phyloP scores from a whole-genome alignment of 2,888 invertebrate genomes.

The Hymenopus coronatus region DNA sequence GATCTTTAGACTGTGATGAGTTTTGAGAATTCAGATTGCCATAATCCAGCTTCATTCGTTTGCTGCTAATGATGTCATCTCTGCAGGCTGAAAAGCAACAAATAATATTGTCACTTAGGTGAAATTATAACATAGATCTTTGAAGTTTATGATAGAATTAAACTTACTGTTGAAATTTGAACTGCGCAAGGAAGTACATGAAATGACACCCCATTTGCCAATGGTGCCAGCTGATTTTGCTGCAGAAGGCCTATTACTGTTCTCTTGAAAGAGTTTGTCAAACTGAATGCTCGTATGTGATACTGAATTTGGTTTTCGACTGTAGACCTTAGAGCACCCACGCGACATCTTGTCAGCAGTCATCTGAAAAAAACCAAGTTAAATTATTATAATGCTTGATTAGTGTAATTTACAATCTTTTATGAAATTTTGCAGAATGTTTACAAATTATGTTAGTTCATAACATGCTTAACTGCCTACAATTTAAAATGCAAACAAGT shows the following conservation, averaged over 20 bases:
- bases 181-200: constrained; percentile 85
- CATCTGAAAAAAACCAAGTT: background rate
- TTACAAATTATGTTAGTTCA: background rate
- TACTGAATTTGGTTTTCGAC: constrained; percentile 34
- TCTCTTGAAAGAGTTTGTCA: constrained; percentile 66
- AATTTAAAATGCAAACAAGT: too few species aligned
- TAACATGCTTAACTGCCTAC: too few species aligned
- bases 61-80: constrained; percentile 43
- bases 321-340: constrained; percentile 33
- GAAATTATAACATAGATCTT: background rate
- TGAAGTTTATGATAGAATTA: background rate
- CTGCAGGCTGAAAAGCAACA: constrained; percentile 41
- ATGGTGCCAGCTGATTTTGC: constrained; percentile 87
- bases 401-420: background rate
- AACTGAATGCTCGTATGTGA: constrained; percentile 59
- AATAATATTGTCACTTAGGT: background rate
- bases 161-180: constrained; percentile 52
- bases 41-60: constrained; percentile 45
- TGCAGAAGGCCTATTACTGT: constrained; percentile 83
- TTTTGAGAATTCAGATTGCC: constrained; percentile 44
- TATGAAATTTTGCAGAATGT: background rate
- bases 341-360: constrained; percentile 30
- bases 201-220: constrained; percentile 93
- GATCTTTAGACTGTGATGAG: constrained; percentile 43
- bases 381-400: background rate